A percentile compares a stretch with the other conserved stretches of the same genome.
phyloP scores from a whole-genome alignment of 2,797 vertebrate genomes.

The Buceros bicornis region DNA sequence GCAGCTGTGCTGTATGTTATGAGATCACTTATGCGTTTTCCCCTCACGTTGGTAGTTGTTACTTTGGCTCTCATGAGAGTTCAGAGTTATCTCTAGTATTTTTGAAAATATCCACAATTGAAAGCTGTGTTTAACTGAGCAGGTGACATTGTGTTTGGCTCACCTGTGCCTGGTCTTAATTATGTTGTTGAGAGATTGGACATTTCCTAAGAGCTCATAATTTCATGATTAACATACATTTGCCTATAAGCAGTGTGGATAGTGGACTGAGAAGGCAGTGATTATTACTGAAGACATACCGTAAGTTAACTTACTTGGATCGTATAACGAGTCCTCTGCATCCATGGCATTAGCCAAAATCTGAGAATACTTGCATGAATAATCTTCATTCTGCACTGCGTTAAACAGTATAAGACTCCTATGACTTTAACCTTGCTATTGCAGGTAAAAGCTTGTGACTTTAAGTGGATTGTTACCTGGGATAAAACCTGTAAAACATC shows the following conservation, averaged over 20 bases:
- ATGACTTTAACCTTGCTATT: neutral
- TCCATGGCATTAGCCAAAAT: neutral
- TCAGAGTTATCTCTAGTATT: neutral
- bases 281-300: neutral
- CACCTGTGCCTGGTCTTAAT: neutral
- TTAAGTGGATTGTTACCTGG: neutral
- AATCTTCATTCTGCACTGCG: neutral
- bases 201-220: neutral
- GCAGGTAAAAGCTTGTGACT: neutral
- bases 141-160: neutral
- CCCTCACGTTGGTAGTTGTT: neutral
- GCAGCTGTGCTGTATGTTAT: neutral
- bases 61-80: neutral
- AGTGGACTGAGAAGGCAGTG: neutral
- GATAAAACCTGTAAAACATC: neutral
- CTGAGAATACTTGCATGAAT: neutral
- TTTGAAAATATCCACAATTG: neutral
- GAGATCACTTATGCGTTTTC: neutral
- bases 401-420: neutral
- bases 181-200: neutral
- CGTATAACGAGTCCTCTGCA: neutral
- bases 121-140: neutral
- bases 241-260: neutral
- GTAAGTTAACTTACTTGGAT: neutral
- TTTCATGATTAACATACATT: neutral